Base-by-base conservation (phyloP, 1,140 invertebrate species). In the Nomia melanderi region DNA sequence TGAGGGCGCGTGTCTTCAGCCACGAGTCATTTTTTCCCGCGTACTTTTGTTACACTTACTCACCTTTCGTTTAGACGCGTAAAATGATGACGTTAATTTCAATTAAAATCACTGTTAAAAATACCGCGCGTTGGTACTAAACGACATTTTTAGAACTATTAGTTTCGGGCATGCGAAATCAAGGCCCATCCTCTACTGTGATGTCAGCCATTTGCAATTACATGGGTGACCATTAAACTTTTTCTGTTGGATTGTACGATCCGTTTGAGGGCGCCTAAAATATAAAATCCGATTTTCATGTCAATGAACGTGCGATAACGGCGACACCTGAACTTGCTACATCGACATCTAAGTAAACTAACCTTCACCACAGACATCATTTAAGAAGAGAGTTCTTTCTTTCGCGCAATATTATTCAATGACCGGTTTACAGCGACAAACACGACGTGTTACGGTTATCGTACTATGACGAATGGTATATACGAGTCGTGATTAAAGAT, bases 141-240 rank as follows among this genome's bases (percentile, higher is more conserved):
- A 63, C 62, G 57, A 81, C 79, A 79, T 84, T 78, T 77, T 81
- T 75, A n/a, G 9, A 67, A 53, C 33, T 36, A 7, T 53, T 78
- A 60, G 54, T 66, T 47, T 79, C 8, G 64, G 56, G 66, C 74
- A 79, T 77, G 75, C 64, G 83, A 86, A 79, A 80, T 76, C 64
- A 75, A 59, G 50, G 63, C 25, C 56, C 63, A 50, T 64, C 41
- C 69, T 86, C 36, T 78, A 82, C 71, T 71, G 67, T 78, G 65
- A 73, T 76, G 85, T 84, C 86, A 65, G 87, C 87, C 87, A 88
- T 88, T 86, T 86, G 85, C 83, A 85, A 77, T 85, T 78, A 65
- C 54, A 44, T 25, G 9, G 64, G 64, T 39, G 50, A 64, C 73
- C 73, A 76, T 76, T 69, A 69, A 76, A 69, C 50, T 29, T 36